Conservation (phyloP, 2,888 invertebrate species). For the Drosophila aldrichi region DNA sequence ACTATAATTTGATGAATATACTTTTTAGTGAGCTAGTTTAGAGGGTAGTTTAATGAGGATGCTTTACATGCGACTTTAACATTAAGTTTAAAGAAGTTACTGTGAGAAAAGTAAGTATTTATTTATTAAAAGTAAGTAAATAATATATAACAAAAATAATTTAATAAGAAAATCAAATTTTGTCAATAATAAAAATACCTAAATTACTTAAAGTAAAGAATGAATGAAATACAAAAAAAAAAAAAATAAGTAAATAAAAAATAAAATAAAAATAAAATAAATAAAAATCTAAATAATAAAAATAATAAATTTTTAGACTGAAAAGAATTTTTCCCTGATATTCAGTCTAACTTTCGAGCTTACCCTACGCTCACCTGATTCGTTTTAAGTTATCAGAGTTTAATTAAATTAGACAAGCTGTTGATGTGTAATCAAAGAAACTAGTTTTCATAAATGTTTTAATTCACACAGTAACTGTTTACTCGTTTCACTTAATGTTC, state of each 20-base stretch:
- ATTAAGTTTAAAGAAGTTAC: background rate
- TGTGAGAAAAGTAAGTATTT: background rate
- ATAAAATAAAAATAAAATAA: no score
- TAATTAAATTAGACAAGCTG: background rate
- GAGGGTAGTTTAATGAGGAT: background rate
- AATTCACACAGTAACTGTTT: background rate
- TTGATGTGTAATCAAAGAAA: background rate
- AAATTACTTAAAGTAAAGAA: no score
- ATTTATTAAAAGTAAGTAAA: no score
- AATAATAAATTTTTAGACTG: no score
- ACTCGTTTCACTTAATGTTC: background rate
- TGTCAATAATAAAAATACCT: no score
- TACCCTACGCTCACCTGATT: background rate
- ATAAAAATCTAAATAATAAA: no score
- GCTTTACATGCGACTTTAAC: background rate
- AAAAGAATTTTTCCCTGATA: no score
- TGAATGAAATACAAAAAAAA: no score
- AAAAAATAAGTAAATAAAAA: no score
- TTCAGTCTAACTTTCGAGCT: background rate
- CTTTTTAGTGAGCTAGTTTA: background rate
- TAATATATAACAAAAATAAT: background rate
- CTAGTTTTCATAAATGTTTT: background rate
- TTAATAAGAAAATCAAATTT: background rate
- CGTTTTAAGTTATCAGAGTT: background rate
- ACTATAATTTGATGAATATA: background rate